These are phyloP conservation scores for Apaloderma vittatum DNA, from an alignment of 2,113 vertebrate genomes.

Conservation along the genomic window DNA sequence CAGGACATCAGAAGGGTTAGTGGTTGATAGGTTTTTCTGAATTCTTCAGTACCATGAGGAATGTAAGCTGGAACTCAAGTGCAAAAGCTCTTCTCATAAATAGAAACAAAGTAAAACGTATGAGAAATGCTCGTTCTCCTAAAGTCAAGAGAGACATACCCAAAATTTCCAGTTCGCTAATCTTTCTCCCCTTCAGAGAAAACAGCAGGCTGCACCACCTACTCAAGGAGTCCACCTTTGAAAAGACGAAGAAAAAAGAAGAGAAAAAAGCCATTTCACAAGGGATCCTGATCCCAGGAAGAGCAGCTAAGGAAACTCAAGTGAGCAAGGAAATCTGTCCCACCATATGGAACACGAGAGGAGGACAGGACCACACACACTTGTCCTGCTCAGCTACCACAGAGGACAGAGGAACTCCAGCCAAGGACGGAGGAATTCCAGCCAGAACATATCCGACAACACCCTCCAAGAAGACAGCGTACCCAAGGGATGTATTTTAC, in stretches of 20 bases:
- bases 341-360: neutral
- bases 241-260: neutral
- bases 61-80: neutral
- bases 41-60: neutral
- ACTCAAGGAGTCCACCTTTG: neutral
- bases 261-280: neutral
- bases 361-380: neutral
- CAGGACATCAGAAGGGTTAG: neutral
- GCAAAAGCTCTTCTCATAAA: neutral
- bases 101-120: neutral
- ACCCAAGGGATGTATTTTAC: neutral
- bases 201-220: neutral
- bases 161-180: neutral
- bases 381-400: neutral
- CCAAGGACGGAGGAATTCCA: neutral
- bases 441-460: neutral
- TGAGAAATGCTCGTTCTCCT: neutral
- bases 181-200: neutral
- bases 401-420: neutral
- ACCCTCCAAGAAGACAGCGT: neutral
- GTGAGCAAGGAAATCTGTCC: constrained; percentile 20
- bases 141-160: neutral
- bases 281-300: neutral
- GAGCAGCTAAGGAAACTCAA: neutral
- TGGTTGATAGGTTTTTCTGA: neutral